These are phyloP conservation scores for Euphydryas editha DNA, from an alignment of 2,888 invertebrate genomes.

Conservation along the genomic window DNA sequence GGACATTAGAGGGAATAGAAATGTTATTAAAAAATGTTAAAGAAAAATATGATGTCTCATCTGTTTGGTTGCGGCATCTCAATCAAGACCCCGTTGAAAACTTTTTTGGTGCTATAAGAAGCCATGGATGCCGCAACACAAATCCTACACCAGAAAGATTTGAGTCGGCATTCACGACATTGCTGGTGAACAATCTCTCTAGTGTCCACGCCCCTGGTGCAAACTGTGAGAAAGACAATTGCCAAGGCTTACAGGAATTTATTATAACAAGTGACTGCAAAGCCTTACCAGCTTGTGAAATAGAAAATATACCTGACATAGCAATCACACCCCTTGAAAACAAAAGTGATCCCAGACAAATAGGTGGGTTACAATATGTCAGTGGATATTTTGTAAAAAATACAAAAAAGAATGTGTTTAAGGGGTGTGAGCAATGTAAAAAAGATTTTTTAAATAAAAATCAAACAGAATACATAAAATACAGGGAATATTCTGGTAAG, in stretches of 20 bases:
- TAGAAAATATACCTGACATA: constrained; percentile 9
- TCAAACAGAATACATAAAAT: too few relatives aligned
- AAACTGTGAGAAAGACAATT: constrained; percentile 39
- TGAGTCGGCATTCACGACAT: too few relatives aligned
- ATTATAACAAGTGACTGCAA: constrained; percentile 11
- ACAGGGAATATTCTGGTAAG: too few relatives aligned
- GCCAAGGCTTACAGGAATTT: constrained; percentile 18
- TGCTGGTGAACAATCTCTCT: too few relatives aligned
- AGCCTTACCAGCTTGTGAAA: constrained; percentile 4
- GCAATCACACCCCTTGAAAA: constrained; percentile 23
- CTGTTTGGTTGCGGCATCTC: too few relatives aligned
- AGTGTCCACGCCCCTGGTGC: constrained; percentile 41
- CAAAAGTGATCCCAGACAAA: constrained; percentile 21
- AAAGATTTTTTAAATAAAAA: too few relatives aligned
- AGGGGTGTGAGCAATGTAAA: constrained; percentile 1
- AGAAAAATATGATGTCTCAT: too few relatives aligned
- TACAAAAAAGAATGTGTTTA: constrained; percentile 29
- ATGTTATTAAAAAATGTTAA: constrained; percentile 33
- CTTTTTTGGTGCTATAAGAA: too few relatives aligned
- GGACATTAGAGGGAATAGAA: constrained; percentile 32
- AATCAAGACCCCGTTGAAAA: too few relatives aligned
- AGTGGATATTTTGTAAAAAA: constrained; percentile 40
- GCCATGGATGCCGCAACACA: too few relatives aligned
- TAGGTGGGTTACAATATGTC: constrained; percentile 31
- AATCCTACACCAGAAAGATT: too few relatives aligned